Conservation (phyloP, 2,113 vertebrate genomes). For the Nansenia antarctica region DNA sequence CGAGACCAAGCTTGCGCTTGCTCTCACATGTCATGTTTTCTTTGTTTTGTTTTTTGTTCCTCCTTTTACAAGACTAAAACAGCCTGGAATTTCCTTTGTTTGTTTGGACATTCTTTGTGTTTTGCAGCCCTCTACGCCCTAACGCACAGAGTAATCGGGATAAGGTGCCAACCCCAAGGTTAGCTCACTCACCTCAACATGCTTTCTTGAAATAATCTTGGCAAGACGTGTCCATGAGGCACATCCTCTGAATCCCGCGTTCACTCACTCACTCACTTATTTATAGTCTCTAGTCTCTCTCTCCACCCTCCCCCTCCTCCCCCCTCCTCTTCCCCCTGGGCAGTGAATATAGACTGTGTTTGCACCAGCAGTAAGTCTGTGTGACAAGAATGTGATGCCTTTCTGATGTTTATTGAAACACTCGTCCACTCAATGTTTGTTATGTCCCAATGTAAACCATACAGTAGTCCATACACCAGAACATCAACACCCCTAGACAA, state of each 20-base stretch:
- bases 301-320: background rate
- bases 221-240: conserved; percentile 71
- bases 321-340: conserved; percentile 16
- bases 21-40: conserved; percentile 75
- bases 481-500: too few species aligned
- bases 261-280: conserved; percentile 54
- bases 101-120: conserved; percentile 83
- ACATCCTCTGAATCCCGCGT: conserved; percentile 70
- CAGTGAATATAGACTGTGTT: conserved; percentile 33
- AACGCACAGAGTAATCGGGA: conserved; percentile 97
- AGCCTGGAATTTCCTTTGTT: conserved; percentile 81
- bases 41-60: conserved; percentile 64
- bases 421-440: background rate
- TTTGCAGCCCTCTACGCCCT: conserved; percentile 99
- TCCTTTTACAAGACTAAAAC: conserved; percentile 62
- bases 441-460: background rate
- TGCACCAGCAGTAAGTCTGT: background rate
- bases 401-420: background rate
- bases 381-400: background rate
- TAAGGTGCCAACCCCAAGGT: conserved; percentile 98
- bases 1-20: conserved; percentile 78
- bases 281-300: conserved; percentile 54
- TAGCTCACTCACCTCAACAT: conserved; percentile 83
- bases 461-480: background rate
- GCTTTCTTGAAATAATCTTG: conserved; percentile 89